A percentile compares a stretch with the other conserved stretches of the same genome.
These are phyloP conservation scores for Danio choprae DNA, from an alignment of 2,797 vertebrate species.

Conservation along the genomic window DNA sequence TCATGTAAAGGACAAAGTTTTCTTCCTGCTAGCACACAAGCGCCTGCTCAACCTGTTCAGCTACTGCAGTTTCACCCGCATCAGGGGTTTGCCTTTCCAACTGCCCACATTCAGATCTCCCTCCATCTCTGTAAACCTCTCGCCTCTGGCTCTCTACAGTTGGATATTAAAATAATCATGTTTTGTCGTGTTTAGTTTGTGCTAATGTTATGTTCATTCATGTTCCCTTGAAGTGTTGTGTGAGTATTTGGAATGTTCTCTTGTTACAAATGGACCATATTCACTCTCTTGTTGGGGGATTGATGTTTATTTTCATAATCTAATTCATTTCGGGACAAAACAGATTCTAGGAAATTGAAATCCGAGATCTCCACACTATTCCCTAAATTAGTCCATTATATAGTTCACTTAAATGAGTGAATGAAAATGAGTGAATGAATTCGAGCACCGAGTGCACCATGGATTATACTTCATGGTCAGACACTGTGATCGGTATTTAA, in stretches of 20 bases:
- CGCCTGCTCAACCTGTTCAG: constrained; percentile 47
- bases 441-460: too few relatives aligned
- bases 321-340: too few relatives aligned
- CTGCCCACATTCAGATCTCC: constrained; percentile 18
- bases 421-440: too few relatives aligned
- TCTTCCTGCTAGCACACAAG: constrained; percentile 24
- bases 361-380: too few relatives aligned
- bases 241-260: neutral
- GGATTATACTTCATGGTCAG: too few relatives aligned
- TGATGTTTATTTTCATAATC: too few relatives aligned
- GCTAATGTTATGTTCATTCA: constrained; percentile 1
- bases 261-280: neutral
- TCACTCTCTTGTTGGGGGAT: too few relatives aligned
- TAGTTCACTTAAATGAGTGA: too few relatives aligned
- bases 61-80: constrained; percentile 22
- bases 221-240: neutral
- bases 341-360: too few relatives aligned
- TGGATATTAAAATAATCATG: constrained; percentile 6
- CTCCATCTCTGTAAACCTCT: constrained; percentile 15
- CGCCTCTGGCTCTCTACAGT: constrained; percentile 31
- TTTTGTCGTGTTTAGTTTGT: constrained; percentile 5
- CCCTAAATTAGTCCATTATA: too few relatives aligned
- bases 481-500: too few relatives aligned
- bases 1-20: constrained; percentile 44
- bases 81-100: constrained; percentile 13